A percentile compares a stretch with the other conserved stretches of the same genome.
Conservation (phyloP, 92 coral and sea anemone species). For the Montipora capitata region DNA sequence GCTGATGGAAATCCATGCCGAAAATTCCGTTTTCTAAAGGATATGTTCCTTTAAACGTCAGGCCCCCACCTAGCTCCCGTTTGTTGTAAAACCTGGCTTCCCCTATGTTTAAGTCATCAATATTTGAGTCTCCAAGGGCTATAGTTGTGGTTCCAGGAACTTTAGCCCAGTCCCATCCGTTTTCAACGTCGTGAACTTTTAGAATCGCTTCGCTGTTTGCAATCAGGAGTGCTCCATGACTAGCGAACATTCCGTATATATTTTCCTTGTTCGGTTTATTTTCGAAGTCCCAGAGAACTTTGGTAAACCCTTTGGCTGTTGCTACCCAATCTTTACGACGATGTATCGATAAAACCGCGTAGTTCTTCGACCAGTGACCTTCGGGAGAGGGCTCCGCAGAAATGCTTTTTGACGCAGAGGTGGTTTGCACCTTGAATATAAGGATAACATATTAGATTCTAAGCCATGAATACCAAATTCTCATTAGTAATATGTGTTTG, state of each 20-base stretch:
- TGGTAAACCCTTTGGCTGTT: conserved; percentile 83
- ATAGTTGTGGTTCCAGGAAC: conserved; percentile 89
- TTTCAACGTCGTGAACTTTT: conserved; percentile 65
- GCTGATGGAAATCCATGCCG: conserved; percentile 81
- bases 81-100: conserved; percentile 66
- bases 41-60: conserved; percentile 68
- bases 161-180: conserved; percentile 92
- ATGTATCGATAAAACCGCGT: conserved; percentile 85
- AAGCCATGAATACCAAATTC: background rate
- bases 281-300: conserved; percentile 82
- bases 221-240: conserved; percentile 82
- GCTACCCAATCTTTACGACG: conserved; percentile 85
- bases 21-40: conserved; percentile 73
- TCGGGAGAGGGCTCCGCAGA: conserved; percentile 70
- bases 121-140: conserved; percentile 34
- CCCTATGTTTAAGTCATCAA: conserved; percentile 23
- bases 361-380: conserved; percentile 91
- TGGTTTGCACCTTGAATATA: conserved; percentile 26
- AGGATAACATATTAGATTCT: background rate
- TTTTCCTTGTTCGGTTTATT: conserved; percentile 47
- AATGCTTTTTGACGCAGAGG: conserved; percentile 13
- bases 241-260: conserved; percentile 73
- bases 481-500: too few relatives aligned
- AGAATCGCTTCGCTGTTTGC: conserved; percentile 75
- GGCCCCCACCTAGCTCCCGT: conserved; percentile 77